Base-by-base conservation (phyloP, 2,113 vertebrate species). In the Dasyornis broadbenti region DNA sequence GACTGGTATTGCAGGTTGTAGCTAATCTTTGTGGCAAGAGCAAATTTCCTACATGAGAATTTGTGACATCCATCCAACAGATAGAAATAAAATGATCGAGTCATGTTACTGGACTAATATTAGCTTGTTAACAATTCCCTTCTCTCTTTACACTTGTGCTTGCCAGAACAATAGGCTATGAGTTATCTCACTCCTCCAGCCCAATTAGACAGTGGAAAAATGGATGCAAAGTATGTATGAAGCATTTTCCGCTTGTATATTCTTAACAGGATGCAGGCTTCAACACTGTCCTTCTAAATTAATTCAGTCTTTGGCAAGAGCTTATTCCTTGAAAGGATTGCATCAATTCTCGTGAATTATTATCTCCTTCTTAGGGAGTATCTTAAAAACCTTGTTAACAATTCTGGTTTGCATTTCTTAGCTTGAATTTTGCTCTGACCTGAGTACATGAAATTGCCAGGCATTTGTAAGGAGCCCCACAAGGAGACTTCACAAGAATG, bases 11-110 rank as follows among this genome's bases (percentile, higher is more conserved):
- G 80, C 79, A 92, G 92, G 93, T 96, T 97, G 92, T 70, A 96
- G 94, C 86, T 97, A 97, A 98, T 98, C 95, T 97, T 95, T 94
- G 91, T 96, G 97, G 97, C 96, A 92, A 93, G 94, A 97, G 87
- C 89, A 95, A 92, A 96, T 97, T 96, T 95, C 65, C 77, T 89
- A 50, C 49, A 2, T 6, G 66, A 92, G 85, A 92, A 86, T 95
- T 89, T 97, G 89, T 90, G 95, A 96, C 95, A 93, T 96, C 94
- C 78, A 93, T 96, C 96, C 94, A 96, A 89, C 70, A 26, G 73
- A 94, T 82, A 92, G 97, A 84, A 94, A 97, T 56, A 89, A 96
- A 96, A 94, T 73, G 93, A 94, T 92, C 7, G 3, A 91, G 82
- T 93, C 90, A 63, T 93, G 95, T 97, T 95, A 90, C 94, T 97